phyloP scores from a whole-genome alignment of 2,888 invertebrate species.

The Laothoe populi region DNA sequence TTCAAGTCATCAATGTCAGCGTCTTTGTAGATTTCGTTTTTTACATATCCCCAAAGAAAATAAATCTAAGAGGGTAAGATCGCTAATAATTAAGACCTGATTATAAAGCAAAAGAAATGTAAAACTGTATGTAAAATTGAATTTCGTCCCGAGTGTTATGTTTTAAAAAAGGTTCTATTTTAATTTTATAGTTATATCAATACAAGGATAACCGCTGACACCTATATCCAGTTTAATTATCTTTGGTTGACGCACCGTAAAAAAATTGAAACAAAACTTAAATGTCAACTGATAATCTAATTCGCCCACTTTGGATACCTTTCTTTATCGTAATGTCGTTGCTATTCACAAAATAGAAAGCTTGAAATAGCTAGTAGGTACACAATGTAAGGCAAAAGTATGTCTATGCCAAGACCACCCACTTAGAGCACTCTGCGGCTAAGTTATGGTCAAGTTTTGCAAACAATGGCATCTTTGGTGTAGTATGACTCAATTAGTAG shows the following conservation, averaged over 20 bases:
- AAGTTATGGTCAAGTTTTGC: constrained; percentile 75
- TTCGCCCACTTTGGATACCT: constrained; percentile 19
- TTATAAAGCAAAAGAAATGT: not conserved
- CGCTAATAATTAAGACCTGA: too few species aligned
- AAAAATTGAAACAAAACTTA: not conserved
- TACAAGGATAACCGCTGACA: too few species aligned
- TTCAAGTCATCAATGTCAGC: too few species aligned
- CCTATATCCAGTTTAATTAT: too few species aligned
- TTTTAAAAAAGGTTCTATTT: not conserved
- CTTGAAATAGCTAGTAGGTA: constrained; percentile 25
- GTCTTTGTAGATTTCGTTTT: too few species aligned
- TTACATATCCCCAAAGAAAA: too few species aligned
- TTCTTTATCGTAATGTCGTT: constrained; percentile 11
- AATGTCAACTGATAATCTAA: constrained; percentile 22
- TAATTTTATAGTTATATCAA: not conserved
- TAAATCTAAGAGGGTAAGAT: too few species aligned
- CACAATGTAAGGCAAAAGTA: constrained; percentile 25
- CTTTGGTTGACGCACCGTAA: constrained; percentile 8
- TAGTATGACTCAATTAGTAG: constrained; percentile 81
- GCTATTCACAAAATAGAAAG: constrained; percentile 24
- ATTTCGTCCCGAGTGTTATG: not conserved
- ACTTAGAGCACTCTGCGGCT: constrained; percentile 58
- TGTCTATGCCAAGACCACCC: constrained; percentile 62
- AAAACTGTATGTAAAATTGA: not conserved
- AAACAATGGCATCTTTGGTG: constrained; percentile 74